phyloP scores from a whole-genome alignment of 2,113 vertebrate genomes.

The Donacobius atricapilla region DNA sequence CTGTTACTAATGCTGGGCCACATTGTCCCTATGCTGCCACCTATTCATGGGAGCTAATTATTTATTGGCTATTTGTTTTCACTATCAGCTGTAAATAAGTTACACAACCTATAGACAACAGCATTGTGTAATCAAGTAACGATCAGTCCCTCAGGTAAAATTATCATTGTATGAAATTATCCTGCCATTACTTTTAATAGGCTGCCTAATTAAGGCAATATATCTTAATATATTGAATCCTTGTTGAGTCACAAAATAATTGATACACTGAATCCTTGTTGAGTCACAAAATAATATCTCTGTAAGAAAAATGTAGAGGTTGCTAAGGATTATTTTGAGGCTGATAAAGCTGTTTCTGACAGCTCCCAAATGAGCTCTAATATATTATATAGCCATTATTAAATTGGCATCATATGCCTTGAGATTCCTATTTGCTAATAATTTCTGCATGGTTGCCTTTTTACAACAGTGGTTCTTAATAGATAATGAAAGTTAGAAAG shows the following conservation, averaged over 20 bases:
- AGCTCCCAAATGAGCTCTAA: slow-evolving; percentile 28
- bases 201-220: slow-evolving; percentile 37
- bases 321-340: slow-evolving; percentile 40
- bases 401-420: slow-evolving; percentile 15
- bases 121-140: not conserved
- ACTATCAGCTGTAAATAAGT: not conserved
- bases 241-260: slow-evolving; percentile 4
- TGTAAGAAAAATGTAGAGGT: slow-evolving; percentile 28
- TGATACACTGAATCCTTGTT: not conserved
- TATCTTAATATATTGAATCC: not conserved
- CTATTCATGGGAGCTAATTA: not conserved
- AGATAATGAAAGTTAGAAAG: not conserved
- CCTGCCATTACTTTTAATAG: slow-evolving; percentile 54
- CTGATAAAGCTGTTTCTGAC: not conserved
- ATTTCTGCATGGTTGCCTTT: not conserved
- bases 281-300: slow-evolving; percentile 20
- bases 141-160: slow-evolving; percentile 29
- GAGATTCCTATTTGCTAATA: not conserved
- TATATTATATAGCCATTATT: slow-evolving; percentile 34
- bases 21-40: not conserved
- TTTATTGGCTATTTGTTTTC: slow-evolving; percentile 12
- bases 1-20: not conserved
- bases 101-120: not conserved
- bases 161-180: slow-evolving; percentile 45
- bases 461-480: not conserved